Percentiles rank a stretch among this genome's conserved stretches.
These are phyloP conservation scores for Nannobrachium achirus DNA, from an alignment of 2,113 vertebrate species.

Conservation along the genomic window DNA sequence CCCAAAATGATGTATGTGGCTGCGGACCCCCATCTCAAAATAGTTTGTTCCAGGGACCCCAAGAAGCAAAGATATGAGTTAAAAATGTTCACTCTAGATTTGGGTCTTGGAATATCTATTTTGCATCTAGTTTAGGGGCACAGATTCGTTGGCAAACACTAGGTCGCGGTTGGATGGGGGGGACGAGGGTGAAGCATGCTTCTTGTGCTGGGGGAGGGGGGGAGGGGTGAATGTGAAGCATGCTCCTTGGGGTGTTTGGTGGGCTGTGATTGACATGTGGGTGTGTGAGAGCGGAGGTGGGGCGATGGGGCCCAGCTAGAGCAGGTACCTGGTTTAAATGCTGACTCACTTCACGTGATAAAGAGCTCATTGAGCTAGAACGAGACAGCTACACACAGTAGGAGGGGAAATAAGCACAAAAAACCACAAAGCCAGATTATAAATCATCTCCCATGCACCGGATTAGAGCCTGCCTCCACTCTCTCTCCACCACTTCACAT, in stretches of 20 bases:
- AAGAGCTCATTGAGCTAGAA: slow-evolving; percentile 98
- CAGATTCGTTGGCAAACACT: too few species aligned
- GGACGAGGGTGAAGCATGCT: slow-evolving; percentile 40
- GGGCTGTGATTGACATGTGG: slow-evolving; percentile 17
- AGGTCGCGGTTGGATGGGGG: too few species aligned
- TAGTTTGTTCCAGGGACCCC: too few species aligned
- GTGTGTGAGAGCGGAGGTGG: slow-evolving; percentile 30
- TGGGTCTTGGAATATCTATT: too few species aligned
- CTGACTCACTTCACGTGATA: slow-evolving; percentile 97
- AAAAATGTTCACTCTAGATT: too few species aligned
- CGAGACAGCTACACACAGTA: slow-evolving; percentile 93
- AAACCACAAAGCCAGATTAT: slow-evolving; percentile 76
- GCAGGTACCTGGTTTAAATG: slow-evolving; percentile 97
- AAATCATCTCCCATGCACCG: slow-evolving; percentile 71
- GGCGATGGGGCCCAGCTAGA: slow-evolving; percentile 77
- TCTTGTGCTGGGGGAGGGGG: too few species aligned
- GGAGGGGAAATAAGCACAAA: slow-evolving; percentile 75
- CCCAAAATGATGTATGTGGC: too few species aligned
- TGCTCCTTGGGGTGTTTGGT: slow-evolving; percentile 22
- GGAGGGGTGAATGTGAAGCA: too few species aligned
- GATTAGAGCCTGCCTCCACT: slow-evolving; percentile 57
- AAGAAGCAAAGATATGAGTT: too few species aligned
- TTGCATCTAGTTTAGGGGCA: too few species aligned
- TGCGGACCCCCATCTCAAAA: too few species aligned
- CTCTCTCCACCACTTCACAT: slow-evolving; percentile 41